These are phyloP conservation scores for Apodemia duryi DNA, from an alignment of 2,888 invertebrate genomes.

Conservation along the genomic window DNA sequence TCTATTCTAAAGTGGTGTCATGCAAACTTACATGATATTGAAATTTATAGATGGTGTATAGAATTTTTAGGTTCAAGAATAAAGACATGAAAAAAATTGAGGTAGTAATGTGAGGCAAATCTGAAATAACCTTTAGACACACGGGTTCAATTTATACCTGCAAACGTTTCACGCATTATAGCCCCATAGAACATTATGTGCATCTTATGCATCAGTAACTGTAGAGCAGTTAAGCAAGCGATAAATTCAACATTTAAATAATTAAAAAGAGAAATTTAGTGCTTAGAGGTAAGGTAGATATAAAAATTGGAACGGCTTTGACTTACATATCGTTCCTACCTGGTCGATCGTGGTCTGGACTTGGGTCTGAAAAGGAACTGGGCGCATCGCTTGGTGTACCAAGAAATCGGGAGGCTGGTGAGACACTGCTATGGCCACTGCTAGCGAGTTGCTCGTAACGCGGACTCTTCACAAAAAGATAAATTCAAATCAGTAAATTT, in stretches of 20 bases:
- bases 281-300: constrained; percentile 43
- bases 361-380: constrained; percentile 63
- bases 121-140: not conserved
- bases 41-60: not conserved
- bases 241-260: constrained; percentile 7
- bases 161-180: constrained; percentile 8
- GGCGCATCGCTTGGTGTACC: constrained; percentile 66
- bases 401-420: constrained; percentile 61
- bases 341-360: constrained; percentile 69
- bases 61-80: constrained; percentile 6
- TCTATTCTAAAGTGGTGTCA: constrained; percentile 34
- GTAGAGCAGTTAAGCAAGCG: constrained; percentile 20
- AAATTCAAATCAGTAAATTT: not conserved
- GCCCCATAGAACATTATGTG: constrained; percentile 11
- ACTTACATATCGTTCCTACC: constrained; percentile 80
- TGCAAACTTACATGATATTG: constrained; percentile 25
- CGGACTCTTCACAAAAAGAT: constrained; percentile 54
- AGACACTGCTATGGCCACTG: constrained; percentile 69
- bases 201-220: constrained; percentile 18
- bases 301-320: constrained; percentile 73
- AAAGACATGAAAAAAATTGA: not conserved
- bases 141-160: constrained; percentile 16
- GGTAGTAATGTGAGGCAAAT: not conserved
- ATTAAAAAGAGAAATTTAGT: constrained; percentile 22
- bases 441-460: constrained; percentile 73